Percentiles rank a stretch among this genome's conserved stretches.
Evolutionary conservation across 1,140 invertebrate genomes (phyloP).

Genomic region (Drosophila sp.): DNA sequence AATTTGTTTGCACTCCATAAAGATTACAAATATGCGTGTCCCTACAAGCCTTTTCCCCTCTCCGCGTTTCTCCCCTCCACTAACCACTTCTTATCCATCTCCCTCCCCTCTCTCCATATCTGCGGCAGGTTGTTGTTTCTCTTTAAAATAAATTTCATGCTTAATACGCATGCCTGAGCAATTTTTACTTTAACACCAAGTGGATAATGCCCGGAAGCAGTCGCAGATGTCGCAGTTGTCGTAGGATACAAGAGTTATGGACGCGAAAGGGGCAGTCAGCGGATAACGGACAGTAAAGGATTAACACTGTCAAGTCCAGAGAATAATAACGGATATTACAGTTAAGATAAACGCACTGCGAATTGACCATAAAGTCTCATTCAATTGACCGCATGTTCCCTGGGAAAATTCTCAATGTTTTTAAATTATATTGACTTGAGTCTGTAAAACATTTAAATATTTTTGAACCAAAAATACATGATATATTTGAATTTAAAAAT

Average conservation of each 20-base stretch:
- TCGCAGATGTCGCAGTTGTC: slow-evolving; percentile 69
- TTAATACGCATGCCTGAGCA: slow-evolving; percentile 78
- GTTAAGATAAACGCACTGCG: slow-evolving; percentile 17
- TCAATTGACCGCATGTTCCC: neutral
- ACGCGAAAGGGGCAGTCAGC: slow-evolving; percentile 32
- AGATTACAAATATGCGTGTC: slow-evolving; percentile 74
- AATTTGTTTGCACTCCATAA: slow-evolving; percentile 84
- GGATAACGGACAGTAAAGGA: slow-evolving; percentile 1
- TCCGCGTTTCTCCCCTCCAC: no score
- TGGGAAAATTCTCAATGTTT: neutral
- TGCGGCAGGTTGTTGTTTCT: slow-evolving; percentile 38
- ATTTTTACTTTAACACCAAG: slow-evolving; percentile 81
- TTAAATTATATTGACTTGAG: no score
- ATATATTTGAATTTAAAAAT: no score
- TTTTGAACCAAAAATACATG: no score
- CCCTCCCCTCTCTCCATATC: neutral
- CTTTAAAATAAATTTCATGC: slow-evolving; percentile 74
- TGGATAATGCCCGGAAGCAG: slow-evolving; percentile 77
- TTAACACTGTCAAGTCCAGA: slow-evolving; percentile 4
- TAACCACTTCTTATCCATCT: no score
- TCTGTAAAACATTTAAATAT: no score
- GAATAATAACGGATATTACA: slow-evolving; percentile 3
- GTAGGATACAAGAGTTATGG: slow-evolving; percentile 60
- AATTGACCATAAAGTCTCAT: slow-evolving; percentile 9
- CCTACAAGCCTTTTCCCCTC: neutral